Percentiles rank a stretch among this genome's conserved stretches.
phyloP scores from a whole-genome alignment of 1,140 invertebrate species.

The Drosophila lowei region DNA sequence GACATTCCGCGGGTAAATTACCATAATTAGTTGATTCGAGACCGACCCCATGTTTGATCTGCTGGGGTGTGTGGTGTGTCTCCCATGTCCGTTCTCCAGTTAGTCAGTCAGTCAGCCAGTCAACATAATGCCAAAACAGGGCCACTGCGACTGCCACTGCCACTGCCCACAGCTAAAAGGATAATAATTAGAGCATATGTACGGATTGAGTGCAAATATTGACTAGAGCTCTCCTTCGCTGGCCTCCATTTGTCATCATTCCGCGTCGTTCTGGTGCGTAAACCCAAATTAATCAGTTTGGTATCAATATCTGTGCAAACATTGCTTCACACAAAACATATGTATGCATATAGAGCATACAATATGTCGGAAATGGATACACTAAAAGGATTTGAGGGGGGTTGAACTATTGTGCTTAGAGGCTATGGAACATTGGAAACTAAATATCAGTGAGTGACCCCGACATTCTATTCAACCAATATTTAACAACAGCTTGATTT shows the following conservation, averaged over 20 bases:
- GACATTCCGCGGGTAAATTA: slow-evolving; percentile 76
- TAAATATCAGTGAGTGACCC: no score
- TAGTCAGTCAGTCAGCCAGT: slow-evolving; percentile 12
- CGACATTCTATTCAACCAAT: no score
- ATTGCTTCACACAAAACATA: slow-evolving; percentile 44
- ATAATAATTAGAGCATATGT: slow-evolving; percentile 82
- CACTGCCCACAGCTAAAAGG: slow-evolving; percentile 68
- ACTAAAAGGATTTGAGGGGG: no score
- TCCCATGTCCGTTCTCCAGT: slow-evolving; percentile 28
- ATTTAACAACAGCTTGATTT: no score
- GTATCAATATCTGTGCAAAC: slow-evolving; percentile 63
- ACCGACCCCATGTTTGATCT: slow-evolving; percentile 71
- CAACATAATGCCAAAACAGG: slow-evolving; percentile 58
- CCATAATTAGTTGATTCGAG: slow-evolving; percentile 79
- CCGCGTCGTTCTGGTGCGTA: slow-evolving; percentile 28
- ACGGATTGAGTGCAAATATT: slow-evolving; percentile 80
- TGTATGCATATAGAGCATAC: slow-evolving; percentile 31
- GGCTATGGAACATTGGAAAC: no score
- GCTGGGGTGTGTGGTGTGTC: slow-evolving; percentile 7
- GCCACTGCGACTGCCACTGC: slow-evolving; percentile 21
- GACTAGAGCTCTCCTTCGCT: slow-evolving; percentile 25
- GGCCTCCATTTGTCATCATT: slow-evolving; percentile 41
- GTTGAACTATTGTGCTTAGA: no score
- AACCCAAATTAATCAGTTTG: slow-evolving; percentile 69
- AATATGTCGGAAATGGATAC: slow-evolving; percentile 18